Evolutionary conservation across 2,797 vertebrate genomes (phyloP), one percentile per base, ranked within the genome.

Genomic region (Dendrocincla tyrannina): DNA sequence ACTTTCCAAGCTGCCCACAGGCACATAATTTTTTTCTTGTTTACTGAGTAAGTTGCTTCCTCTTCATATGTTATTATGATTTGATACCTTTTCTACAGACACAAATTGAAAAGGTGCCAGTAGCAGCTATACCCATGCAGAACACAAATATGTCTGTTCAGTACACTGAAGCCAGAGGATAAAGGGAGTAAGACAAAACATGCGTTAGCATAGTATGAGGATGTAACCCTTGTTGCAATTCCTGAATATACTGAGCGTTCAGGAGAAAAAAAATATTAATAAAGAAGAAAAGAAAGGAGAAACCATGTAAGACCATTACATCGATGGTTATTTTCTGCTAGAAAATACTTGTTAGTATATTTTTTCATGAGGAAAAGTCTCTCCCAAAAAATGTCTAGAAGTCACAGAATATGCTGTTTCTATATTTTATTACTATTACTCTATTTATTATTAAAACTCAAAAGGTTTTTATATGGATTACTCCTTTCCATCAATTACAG

Each of bases 331-430:
- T 70, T 91, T 92, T 69, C 88, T 70, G 30, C 17, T 80, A 95
- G 50, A 95, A 96, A 95, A 76, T 16, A 93, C 32, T 89, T 60
- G 28, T 53, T 69, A 67, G 25, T 47, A 28, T 79, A 68, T 77
- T 64, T 72, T 94, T 95, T 91, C 37, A 82, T 69, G 39, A 76
- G 33, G 27, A 78, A 77, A 50, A 55, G 33, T 23, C 8, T 88
- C 68, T 91, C 33, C 35, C 20, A 89, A 81, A 88, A 89, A 59
- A 84, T 41, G 32, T 55, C 66, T 93, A 76, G 39, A 86, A 95
- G 60, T 42, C 17, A 3, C 27, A 89, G 64, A 96, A 74, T n/a
- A 87, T 76, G 23, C 7, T 78, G 39, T 22, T 62, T 68, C 49
- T 62, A 4, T 83, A 66, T 52, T 91, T 76, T 49, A 46, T 81